These are phyloP conservation scores for Coccyzus lansbergi DNA, from an alignment of 2,797 vertebrate genomes.

Conservation along the genomic window DNA sequence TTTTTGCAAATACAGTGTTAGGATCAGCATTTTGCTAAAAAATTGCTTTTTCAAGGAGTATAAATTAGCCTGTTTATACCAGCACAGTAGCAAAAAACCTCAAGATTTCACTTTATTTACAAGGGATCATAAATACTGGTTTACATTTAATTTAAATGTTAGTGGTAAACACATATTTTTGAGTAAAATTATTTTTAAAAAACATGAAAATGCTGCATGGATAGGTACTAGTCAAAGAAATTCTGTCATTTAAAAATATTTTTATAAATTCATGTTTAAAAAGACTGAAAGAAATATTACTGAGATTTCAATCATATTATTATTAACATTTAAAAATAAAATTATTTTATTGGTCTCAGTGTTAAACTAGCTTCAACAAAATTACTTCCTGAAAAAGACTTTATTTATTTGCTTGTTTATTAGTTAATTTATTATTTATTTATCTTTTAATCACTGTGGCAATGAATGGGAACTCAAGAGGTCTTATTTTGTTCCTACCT, in stretches of 20 bases:
- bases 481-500: not conserved
- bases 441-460: not conserved
- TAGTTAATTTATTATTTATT: not conserved
- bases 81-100: not conserved
- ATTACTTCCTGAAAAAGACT: not conserved
- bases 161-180: not conserved
- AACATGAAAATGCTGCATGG: not conserved
- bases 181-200: not conserved
- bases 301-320: not conserved
- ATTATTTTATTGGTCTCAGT: not conserved
- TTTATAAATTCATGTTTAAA: not conserved
- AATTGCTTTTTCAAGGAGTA: slow-evolving; percentile 8
- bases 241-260: not conserved
- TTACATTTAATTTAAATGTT: slow-evolving; percentile 30
- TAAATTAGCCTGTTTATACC: slow-evolving; percentile 31
- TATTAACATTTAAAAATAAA: not conserved
- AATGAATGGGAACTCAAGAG: not conserved
- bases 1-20: not conserved
- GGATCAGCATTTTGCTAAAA: slow-evolving; percentile 59
- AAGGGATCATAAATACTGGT: not conserved
- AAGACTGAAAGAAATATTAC: not conserved
- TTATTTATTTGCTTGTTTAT: not conserved
- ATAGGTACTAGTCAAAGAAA: not conserved
- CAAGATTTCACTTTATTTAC: not conserved
- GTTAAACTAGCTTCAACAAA: not conserved